These are phyloP conservation scores for Orius laevigatus DNA, from an alignment of 1,140 invertebrate genomes.

Conservation along the genomic window DNA sequence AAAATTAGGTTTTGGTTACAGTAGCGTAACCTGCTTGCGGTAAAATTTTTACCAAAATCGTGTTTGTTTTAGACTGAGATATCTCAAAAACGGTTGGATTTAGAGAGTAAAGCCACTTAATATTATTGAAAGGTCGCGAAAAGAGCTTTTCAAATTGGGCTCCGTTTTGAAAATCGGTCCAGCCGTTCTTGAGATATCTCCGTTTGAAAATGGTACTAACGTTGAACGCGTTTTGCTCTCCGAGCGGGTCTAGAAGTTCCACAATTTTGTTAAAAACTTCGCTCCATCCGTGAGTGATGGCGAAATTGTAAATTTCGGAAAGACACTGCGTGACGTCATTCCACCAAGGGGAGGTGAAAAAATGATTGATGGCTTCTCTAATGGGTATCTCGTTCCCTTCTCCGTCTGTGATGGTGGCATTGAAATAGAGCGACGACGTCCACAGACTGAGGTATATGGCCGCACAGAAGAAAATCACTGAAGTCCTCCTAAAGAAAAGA, in stretches of 20 bases:
- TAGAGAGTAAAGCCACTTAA: no score
- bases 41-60: not conserved
- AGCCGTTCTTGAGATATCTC: no score
- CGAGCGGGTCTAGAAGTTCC: conserved; percentile 69
- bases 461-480: conserved; percentile 38
- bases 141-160: no score
- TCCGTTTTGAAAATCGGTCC: no score
- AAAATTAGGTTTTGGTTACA: no score
- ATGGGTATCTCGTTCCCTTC: conserved; percentile 77
- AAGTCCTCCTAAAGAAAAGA: conserved; percentile 27
- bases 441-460: conserved; percentile 56
- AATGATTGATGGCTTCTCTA: conserved; percentile 73
- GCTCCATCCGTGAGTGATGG: conserved; percentile 59
- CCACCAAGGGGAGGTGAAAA: conserved; percentile 73
- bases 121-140: no score
- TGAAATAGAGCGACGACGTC: conserved; percentile 72
- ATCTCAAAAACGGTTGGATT: no score
- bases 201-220: no score
- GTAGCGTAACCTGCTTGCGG: no score
- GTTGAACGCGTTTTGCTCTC: conserved; percentile 78
- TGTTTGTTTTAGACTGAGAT: no score
- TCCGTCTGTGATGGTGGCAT: conserved; percentile 67
- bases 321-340: conserved; percentile 50
- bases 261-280: conserved; percentile 72
- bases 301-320: conserved; percentile 54